Conservation (phyloP, 2,888 invertebrate genomes). For the Ametastegia equiseti region DNA sequence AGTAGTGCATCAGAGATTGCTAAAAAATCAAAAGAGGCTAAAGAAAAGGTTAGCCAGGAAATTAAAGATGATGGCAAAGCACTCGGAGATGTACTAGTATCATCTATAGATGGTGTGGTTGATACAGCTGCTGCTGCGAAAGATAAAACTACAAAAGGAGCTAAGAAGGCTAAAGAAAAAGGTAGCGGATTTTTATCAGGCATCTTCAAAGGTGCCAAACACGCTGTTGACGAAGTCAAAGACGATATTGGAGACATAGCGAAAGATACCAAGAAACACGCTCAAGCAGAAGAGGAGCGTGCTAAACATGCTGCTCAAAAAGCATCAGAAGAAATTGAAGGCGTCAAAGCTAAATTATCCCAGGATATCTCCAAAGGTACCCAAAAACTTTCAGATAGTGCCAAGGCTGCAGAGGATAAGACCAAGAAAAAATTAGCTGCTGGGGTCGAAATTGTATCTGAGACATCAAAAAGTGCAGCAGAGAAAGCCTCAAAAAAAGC, state of each 20-base stretch:
- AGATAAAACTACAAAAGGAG: constrained; percentile 49
- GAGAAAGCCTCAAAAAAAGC: constrained; percentile 70
- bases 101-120: constrained; percentile 42
- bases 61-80: constrained; percentile 53
- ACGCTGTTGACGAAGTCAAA: constrained; percentile 53
- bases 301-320: constrained; percentile 51
- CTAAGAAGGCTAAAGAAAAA: constrained; percentile 57
- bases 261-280: constrained; percentile 59
- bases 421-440: constrained; percentile 54
- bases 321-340: constrained; percentile 57
- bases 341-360: background rate
- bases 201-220: constrained; percentile 41
- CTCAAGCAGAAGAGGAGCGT: constrained; percentile 52
- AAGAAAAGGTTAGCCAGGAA: constrained; percentile 54
- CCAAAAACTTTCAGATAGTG: constrained; percentile 56
- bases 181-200: constrained; percentile 41
- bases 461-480: constrained; percentile 38
- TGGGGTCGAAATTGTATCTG: constrained; percentile 39
- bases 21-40: constrained; percentile 50
- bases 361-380: constrained; percentile 43
- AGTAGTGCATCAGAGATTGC: constrained; percentile 46
- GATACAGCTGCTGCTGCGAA: constrained; percentile 52
- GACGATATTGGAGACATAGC: constrained; percentile 57
- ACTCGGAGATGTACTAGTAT: constrained; percentile 54
- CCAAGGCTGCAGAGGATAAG: constrained; percentile 75